Base-by-base conservation (phyloP, 2,888 invertebrate genomes). In the Syritta pipiens region DNA sequence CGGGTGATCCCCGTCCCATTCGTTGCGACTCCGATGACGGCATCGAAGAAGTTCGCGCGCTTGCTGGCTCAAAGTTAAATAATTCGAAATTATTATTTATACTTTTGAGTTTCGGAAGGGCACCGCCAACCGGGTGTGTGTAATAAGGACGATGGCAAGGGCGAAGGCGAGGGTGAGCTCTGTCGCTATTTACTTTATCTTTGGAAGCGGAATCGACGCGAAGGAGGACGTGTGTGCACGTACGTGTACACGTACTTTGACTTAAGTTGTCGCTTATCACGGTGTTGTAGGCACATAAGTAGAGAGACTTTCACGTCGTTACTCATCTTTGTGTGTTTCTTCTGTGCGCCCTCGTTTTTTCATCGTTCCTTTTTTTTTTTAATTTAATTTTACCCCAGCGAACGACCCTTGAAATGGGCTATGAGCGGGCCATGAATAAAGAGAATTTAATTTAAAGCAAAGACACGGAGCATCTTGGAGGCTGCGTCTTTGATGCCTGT, bases 181-280 rank as follows among this genome's bases (percentile, higher is more conserved):
- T 48, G 55, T 48, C 19, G 7, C 46, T 60, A 77, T 77, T 77
- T 65, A 77, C 65, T 60, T 71, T 60, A 77, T 71, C 53, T 60
- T 32, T 32, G 19, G 63, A 74, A 51, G 51, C 55, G 79, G 79
- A 71, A 77, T 2, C 26, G 24, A 9, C 14, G 6, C 12, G 14
- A 44, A 10, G 19, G 42, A 12, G 53, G 19, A 60, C 19, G 42
- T 60, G 53, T 12, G 44, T 17, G 51, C 65, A 44, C 60, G 55
- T 57, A 28, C 48, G 42, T 46, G 60, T 60, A 57, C 72, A 62
- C 67, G 68, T 74, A 62, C 60, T 67, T 57, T 74, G 67, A 57
- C 49, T 79, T 51, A 79, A 79, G 79, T 74, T 79, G 74, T 62
- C 74, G 79, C 79, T 79, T 79, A 79, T 79, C 79, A 79, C 62